These are phyloP conservation scores for Drosophila guanche DNA, from an alignment of 1,140 invertebrate genomes.

Conservation along the genomic window DNA sequence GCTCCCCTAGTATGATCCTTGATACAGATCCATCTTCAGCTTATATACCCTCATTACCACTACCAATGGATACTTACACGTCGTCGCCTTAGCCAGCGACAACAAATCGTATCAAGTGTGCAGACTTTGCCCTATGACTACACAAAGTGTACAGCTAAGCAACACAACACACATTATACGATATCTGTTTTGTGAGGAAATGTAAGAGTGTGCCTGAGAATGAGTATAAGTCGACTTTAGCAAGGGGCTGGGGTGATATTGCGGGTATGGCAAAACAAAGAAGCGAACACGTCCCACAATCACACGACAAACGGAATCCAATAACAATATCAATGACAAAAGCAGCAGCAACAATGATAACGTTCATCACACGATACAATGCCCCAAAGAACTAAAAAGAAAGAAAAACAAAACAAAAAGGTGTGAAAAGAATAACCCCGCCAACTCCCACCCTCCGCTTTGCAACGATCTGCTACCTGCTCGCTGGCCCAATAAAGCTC, in stretches of 20 bases:
- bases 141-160: slow-evolving; percentile 26
- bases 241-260: slow-evolving; percentile 8
- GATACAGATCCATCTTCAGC: no score
- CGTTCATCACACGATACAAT: slow-evolving; percentile 32
- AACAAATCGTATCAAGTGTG: slow-evolving; percentile 67
- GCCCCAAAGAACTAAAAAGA: slow-evolving; percentile 6
- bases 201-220: slow-evolving; percentile 12
- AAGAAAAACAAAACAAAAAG: slow-evolving; percentile 1
- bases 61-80: background rate
- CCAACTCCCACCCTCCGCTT: background rate
- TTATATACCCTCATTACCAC: no score
- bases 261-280: slow-evolving; percentile 43
- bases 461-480: background rate
- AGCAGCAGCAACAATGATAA: slow-evolving; percentile 51
- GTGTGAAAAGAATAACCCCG: slow-evolving; percentile 37
- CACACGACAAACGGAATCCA: no score
- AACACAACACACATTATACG: background rate
- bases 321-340: slow-evolving; percentile 46
- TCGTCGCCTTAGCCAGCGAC: slow-evolving; percentile 35
- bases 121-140: slow-evolving; percentile 80
- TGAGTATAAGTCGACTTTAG: slow-evolving; percentile 43
- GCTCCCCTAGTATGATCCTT: no score
- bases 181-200: background rate
- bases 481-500: no score
- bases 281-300: slow-evolving; percentile 32